Conservation (phyloP, 2,888 invertebrate species). For the Chaitophorus viminalis region DNA sequence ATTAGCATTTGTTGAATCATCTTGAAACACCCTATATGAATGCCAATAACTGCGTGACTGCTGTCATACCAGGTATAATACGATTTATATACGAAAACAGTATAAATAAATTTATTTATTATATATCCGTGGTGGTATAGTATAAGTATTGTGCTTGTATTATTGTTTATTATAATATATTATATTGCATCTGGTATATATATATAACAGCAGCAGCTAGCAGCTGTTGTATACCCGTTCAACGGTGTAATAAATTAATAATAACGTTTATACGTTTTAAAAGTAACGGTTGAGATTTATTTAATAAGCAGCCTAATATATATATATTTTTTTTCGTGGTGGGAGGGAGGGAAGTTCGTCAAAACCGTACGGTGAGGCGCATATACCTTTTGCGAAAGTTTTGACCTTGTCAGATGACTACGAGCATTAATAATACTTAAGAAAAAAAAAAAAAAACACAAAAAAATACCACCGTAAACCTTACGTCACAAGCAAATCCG, state of each 20-base stretch:
- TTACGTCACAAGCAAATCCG: neutral
- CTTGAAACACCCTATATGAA: no score
- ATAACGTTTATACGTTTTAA: neutral
- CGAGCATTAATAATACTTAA: no score
- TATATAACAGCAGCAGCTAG: neutral
- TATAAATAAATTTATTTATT: neutral
- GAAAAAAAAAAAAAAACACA: no score
- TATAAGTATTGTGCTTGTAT: no score
- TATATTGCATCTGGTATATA: neutral
- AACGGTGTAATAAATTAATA: neutral
- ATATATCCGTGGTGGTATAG: neutral
- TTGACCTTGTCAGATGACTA: no score
- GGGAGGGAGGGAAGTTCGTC: no score
- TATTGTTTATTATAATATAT: neutral
- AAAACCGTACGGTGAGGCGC: neutral
- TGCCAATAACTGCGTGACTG: neutral
- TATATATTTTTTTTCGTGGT: neutral
- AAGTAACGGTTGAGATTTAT: neutral
- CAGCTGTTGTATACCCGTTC: neutral
- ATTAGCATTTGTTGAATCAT: no score
- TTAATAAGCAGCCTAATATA: neutral
- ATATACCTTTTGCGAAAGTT: no score
- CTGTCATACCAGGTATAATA: neutral
- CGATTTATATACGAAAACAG: neutral
- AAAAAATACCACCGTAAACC: neutral